phyloP scores from a whole-genome alignment of 2,888 invertebrate genomes.

The Lasioglossum leucozonium region DNA sequence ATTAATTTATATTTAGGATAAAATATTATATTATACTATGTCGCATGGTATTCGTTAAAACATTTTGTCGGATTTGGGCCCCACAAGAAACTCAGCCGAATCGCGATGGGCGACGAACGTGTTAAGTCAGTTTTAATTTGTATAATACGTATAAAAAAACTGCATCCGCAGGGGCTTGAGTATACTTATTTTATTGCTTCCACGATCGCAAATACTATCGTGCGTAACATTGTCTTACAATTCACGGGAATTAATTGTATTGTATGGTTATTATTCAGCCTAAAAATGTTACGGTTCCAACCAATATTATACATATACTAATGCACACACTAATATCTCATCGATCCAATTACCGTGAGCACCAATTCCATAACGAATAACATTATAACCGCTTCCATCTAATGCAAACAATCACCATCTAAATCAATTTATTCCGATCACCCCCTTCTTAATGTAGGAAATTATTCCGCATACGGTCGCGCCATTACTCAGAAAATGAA shows the following conservation, averaged over 20 bases:
- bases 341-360: neutral
- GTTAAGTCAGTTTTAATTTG: neutral
- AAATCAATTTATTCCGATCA: slow-evolving; percentile 13
- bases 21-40: too few relatives aligned
- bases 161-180: neutral
- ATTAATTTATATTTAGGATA: too few relatives aligned
- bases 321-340: neutral
- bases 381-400: neutral
- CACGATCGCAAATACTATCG: neutral
- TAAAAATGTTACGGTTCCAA: neutral
- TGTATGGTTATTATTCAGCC: neutral
- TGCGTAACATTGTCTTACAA: neutral
- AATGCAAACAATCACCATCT: neutral
- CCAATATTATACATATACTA: neutral
- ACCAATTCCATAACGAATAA: neutral
- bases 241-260: neutral
- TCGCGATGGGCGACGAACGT: too few relatives aligned
- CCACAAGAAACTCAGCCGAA: too few relatives aligned
- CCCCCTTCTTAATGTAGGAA: neutral
- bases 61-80: too few relatives aligned
- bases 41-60: too few relatives aligned
- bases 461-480: neutral
- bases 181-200: neutral
- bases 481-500: slow-evolving; percentile 1
- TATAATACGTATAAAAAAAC: too few relatives aligned